Evolutionary conservation across 2,888 invertebrate species (phyloP).

Genomic region (Sisyra terminalis): DNA sequence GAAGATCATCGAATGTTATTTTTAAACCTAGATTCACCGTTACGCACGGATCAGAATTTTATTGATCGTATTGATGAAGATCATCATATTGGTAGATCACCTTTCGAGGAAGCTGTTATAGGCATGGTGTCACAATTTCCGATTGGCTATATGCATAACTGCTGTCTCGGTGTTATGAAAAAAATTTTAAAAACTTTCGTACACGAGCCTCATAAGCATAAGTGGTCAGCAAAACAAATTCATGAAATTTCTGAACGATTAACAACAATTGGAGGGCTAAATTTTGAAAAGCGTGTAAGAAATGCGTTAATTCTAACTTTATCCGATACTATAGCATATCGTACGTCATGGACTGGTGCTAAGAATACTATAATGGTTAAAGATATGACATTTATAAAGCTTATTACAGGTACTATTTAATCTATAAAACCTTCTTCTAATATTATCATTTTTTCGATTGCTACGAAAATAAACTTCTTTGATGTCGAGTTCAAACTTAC

Average conservation of each 20-base stretch:
- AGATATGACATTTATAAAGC: not conserved
- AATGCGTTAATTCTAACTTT: not conserved
- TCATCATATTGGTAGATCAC: not conserved
- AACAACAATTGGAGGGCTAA: not conserved
- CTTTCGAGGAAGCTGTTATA: not conserved
- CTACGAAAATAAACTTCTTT: no score
- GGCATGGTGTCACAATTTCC: not conserved
- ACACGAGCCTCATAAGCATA: not conserved
- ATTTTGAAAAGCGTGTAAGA: not conserved
- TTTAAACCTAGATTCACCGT: not conserved
- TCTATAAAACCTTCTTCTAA: no score
- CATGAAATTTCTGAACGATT: slow-evolving; percentile 7
- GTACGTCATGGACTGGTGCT: not conserved
- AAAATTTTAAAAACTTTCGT: not conserved
- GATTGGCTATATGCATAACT: not conserved
- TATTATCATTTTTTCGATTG: no score
- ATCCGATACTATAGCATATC: not conserved
- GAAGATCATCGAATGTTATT: not conserved
- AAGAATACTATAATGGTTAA: not conserved
- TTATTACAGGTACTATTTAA: not conserved
- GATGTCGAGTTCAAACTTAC: no score
- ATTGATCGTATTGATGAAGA: not conserved
- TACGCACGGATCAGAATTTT: not conserved
- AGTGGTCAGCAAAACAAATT: slow-evolving; percentile 4
- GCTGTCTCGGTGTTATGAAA: not conserved